Evolutionary conservation across 2,888 invertebrate species (phyloP).

Genomic region (Syrphus vitripennis): DNA sequence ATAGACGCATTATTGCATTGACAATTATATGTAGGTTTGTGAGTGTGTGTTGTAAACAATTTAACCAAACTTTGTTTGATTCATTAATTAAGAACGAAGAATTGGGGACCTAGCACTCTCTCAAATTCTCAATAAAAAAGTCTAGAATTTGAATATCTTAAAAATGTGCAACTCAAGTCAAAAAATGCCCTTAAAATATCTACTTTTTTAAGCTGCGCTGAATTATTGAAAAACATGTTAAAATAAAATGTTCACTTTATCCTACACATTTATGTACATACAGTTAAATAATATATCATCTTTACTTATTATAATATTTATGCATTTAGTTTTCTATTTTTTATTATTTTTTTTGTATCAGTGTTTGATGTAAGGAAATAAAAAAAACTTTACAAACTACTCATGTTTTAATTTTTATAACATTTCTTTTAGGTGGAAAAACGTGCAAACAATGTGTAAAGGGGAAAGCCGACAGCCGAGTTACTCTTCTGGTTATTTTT

Average conservation of each 20-base stretch:
- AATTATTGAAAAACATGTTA: neutral
- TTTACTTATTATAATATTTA: slow-evolving; percentile 43
- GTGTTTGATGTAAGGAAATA: slow-evolving; percentile 72
- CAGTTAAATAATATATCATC: slow-evolving; percentile 71
- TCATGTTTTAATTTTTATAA: slow-evolving; percentile 70
- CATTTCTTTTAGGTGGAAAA: slow-evolving; percentile 76
- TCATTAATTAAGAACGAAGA: neutral
- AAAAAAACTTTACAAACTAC: slow-evolving; percentile 75
- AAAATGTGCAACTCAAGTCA: neutral
- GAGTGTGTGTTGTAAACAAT: neutral
- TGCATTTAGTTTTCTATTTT: slow-evolving; percentile 16
- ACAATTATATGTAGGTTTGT: neutral
- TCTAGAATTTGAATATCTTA: neutral
- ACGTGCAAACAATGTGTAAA: slow-evolving; percentile 83
- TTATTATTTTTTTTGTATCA: slow-evolving; percentile 15
- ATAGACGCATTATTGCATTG: slow-evolving; percentile 1
- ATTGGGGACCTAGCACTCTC: neutral
- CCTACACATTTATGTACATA: slow-evolving; percentile 29
- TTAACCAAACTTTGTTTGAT: neutral
- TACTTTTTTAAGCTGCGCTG: neutral
- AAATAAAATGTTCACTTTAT: slow-evolving; percentile 5
- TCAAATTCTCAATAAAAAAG: neutral
- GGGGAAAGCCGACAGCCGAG: slow-evolving; percentile 82
- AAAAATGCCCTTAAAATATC: neutral
- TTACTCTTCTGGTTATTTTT: slow-evolving; percentile 46